These are phyloP conservation scores for Tragelaphus scriptus DNA, from an alignment of 2,113 vertebrate species.

Conservation along the genomic window DNA sequence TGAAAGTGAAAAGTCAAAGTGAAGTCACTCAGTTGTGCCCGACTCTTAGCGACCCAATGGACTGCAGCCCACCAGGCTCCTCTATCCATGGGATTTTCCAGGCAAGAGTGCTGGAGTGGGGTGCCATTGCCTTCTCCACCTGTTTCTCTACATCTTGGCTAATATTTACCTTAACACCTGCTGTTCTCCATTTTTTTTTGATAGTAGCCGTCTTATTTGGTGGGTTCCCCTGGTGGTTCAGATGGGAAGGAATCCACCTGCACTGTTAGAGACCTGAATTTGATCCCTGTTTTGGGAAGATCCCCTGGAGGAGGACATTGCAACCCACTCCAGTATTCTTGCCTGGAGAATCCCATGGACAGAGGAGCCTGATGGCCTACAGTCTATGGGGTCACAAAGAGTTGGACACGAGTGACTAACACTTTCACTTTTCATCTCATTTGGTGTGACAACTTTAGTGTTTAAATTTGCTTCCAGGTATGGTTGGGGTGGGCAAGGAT, in stretches of 20 bases:
- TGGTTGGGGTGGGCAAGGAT: background rate
- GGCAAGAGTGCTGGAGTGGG: too few relatives aligned
- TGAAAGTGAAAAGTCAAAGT: too few relatives aligned
- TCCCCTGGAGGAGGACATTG: background rate
- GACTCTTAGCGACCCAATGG: too few relatives aligned
- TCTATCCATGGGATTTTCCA: too few relatives aligned
- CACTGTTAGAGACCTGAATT: background rate
- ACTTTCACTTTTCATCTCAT: background rate
- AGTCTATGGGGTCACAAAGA: background rate
- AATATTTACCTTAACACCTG: background rate
- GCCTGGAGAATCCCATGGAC: background rate
- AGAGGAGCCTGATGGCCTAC: fast-evolving
- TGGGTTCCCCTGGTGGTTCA: background rate
- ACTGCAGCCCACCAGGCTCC: too few relatives aligned
- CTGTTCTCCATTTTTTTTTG: background rate
- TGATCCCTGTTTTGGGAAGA: background rate
- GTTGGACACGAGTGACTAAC: fast-evolving
- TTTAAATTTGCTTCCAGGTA: background rate
- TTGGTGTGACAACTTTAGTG: background rate
- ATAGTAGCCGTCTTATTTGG: background rate
- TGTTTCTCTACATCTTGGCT: background rate
- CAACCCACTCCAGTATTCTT: background rate
- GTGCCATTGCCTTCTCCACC: too few relatives aligned
- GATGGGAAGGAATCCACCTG: background rate
- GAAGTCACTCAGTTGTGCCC: too few relatives aligned